These are phyloP conservation scores for Campylomormyrus numenius DNA, from an alignment of 2,113 vertebrate species.

Conservation along the genomic window DNA sequence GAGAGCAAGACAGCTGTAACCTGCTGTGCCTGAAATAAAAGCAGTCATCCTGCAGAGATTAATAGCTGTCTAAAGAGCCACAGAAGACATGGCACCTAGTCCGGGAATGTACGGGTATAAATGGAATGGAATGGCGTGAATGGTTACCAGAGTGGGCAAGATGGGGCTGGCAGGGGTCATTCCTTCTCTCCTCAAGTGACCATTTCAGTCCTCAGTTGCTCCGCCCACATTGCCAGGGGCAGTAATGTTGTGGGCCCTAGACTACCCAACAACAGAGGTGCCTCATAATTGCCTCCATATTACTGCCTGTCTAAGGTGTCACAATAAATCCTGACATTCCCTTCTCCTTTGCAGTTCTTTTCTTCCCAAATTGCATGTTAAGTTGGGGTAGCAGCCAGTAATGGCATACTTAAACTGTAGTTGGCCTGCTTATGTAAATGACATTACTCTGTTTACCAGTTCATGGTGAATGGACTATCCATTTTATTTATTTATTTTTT, in stretches of 20 bases:
- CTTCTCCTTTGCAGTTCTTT: neutral
- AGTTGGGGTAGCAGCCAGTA: neutral
- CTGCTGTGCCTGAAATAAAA: conserved; percentile 66
- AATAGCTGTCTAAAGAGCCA: conserved; percentile 77
- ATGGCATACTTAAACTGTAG: neutral
- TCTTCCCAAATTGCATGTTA: neutral
- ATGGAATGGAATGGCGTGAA: conserved; percentile 67
- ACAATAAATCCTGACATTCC: neutral
- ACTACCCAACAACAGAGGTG: neutral
- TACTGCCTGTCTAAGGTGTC: neutral
- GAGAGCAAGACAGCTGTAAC: conserved; percentile 69
- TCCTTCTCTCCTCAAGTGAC: conserved; percentile 45
- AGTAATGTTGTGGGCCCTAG: neutral
- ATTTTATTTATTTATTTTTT: neutral
- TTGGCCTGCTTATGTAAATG: neutral
- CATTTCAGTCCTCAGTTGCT: conserved; percentile 41
- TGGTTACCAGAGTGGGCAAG: conserved; percentile 39
- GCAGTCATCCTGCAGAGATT: conserved; percentile 72
- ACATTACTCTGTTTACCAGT: neutral
- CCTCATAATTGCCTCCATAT: neutral
- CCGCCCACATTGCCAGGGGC: conserved; percentile 20
- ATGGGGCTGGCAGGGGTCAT: conserved; percentile 42
- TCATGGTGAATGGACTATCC: neutral
- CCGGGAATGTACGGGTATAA: conserved; percentile 74
- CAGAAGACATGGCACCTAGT: conserved; percentile 66